phyloP scores from a whole-genome alignment of 2,888 invertebrate species.

The Synanthedon myopaeformis region DNA sequence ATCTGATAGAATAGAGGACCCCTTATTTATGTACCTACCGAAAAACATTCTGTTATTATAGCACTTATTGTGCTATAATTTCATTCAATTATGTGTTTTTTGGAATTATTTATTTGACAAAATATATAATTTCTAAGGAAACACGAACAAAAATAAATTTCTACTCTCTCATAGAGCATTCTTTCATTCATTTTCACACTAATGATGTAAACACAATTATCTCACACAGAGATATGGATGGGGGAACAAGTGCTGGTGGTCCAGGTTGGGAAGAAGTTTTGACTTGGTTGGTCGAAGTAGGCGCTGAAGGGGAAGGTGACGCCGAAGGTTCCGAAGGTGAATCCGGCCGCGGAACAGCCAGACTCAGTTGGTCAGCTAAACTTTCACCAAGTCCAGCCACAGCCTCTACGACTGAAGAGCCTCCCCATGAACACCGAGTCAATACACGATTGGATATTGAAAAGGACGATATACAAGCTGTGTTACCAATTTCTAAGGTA shows the following conservation, averaged over 20 bases:
- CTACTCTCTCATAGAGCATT: neutral
- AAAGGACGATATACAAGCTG: slow-evolving; percentile 94
- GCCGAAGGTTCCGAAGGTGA: slow-evolving; percentile 57
- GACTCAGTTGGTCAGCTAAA: slow-evolving; percentile 85
- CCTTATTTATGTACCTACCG: too few species aligned
- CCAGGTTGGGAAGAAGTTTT: slow-evolving; percentile 83
- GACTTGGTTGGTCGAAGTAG: slow-evolving; percentile 92
- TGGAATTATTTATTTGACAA: too few species aligned
- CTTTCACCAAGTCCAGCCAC: slow-evolving; percentile 40
- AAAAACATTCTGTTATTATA: too few species aligned
- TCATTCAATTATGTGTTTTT: too few species aligned
- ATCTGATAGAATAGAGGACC: too few species aligned
- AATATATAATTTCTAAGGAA: too few species aligned
- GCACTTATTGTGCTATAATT: too few species aligned
- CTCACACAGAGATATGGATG: slow-evolving; percentile 40
- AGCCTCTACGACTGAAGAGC: slow-evolving; percentile 48
- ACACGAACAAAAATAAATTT: too few species aligned
- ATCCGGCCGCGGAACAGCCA: slow-evolving; percentile 82
- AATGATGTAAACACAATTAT: neutral
- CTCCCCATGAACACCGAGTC: slow-evolving; percentile 72
- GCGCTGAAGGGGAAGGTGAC: slow-evolving; percentile 77
- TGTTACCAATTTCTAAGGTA: slow-evolving; percentile 93
- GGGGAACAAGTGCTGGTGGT: slow-evolving; percentile 45
- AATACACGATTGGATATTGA: slow-evolving; percentile 89
- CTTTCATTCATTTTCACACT: slow-evolving; percentile 7